Percentiles rank a stretch among this genome's conserved stretches.
Conservation (phyloP, 2,113 vertebrate species). For the Rhombomys opimus region DNA sequence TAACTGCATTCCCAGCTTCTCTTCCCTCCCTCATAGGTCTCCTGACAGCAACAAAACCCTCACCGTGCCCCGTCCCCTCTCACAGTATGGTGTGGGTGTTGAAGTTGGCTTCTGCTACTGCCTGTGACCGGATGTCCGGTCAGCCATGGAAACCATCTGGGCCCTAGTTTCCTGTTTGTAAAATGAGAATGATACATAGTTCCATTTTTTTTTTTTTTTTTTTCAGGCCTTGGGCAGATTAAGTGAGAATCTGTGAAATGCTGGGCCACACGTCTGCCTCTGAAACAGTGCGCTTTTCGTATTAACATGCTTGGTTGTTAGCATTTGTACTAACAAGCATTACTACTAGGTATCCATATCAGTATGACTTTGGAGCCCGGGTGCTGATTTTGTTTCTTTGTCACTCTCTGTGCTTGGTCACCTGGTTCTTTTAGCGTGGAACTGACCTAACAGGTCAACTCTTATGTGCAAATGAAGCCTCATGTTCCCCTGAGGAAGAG, state of each 20-base stretch:
- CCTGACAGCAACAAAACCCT: not conserved
- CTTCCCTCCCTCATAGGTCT: not conserved
- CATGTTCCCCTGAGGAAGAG: not conserved
- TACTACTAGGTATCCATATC: no score
- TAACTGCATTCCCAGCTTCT: not conserved
- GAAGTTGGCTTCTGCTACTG: not conserved
- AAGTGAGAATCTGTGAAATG: not conserved
- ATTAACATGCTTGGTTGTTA: not conserved
- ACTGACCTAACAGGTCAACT: not conserved
- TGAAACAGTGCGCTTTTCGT: not conserved
- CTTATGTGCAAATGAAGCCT: not conserved
- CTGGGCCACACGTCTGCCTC: not conserved
- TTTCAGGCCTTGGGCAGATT: not conserved
- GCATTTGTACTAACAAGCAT: not conserved
- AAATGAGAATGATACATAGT: not conserved
- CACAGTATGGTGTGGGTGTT: not conserved
- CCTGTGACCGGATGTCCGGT: not conserved
- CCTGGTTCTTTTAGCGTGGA: not conserved
- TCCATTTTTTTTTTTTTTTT: not conserved
- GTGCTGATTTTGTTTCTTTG: not conserved
- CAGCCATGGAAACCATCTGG: not conserved
- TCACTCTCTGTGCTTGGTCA: not conserved
- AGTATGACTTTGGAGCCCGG: not conserved
- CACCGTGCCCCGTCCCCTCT: not conserved
- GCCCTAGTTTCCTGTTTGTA: constrained; percentile 37